Percentiles rank a stretch among this genome's conserved stretches.
Conservation (phyloP, 2,797 vertebrate species). For the Aplochiton taeniatus region DNA sequence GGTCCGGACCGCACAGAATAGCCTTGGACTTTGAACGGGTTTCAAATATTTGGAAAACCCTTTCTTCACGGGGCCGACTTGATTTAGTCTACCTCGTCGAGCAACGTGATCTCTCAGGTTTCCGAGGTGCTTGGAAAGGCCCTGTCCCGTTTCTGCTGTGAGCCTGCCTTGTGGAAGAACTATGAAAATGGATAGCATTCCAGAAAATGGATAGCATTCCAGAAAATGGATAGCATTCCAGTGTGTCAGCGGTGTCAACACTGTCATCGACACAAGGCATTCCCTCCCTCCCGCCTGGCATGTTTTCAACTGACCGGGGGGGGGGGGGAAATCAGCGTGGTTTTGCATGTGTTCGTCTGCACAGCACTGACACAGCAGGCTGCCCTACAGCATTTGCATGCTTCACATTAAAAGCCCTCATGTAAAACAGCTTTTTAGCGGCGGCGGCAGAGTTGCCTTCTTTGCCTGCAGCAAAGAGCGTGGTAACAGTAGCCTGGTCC, state of each 20-base stretch:
- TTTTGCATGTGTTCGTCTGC: conserved; percentile 1
- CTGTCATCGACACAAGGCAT: neutral
- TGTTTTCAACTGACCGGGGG: conserved; percentile 12
- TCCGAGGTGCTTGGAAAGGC: neutral
- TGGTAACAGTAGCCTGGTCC: too few species aligned
- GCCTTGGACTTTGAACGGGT: too few species aligned
- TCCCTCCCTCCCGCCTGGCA: neutral
- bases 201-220: too few species aligned
- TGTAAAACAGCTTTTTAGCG: conserved; percentile 52
- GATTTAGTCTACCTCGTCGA: neutral
- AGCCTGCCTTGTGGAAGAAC: too few species aligned
- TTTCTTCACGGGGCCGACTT: neutral
- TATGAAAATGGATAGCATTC: too few species aligned
- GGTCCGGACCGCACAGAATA: too few species aligned
- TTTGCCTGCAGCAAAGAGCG: conserved; percentile 49
- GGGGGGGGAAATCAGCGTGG: too few species aligned
- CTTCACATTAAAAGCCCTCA: conserved; percentile 41
- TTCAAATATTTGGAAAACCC: too few species aligned
- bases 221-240: too few species aligned
- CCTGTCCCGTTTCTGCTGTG: too few species aligned
- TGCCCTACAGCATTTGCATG: conserved; percentile 51
- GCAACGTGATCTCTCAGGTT: too few species aligned
- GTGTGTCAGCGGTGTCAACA: too few species aligned
- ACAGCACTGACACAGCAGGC: conserved; percentile 30
- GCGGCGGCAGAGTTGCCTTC: conserved; percentile 31